These are phyloP conservation scores for Neocrepidodera transversa DNA, from an alignment of 2,888 invertebrate species.

Conservation along the genomic window DNA sequence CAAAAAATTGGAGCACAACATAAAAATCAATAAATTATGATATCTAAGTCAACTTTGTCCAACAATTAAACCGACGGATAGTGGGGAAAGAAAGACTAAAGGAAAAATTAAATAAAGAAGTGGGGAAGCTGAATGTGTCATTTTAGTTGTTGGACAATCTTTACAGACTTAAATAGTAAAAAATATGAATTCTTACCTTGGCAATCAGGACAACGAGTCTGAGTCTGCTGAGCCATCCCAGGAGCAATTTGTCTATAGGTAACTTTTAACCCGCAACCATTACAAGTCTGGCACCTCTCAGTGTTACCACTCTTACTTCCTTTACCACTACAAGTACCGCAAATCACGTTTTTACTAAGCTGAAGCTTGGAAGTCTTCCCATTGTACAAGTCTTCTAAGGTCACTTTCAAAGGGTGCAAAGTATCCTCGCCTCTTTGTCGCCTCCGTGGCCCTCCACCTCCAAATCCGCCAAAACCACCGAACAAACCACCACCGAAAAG, in stretches of 20 bases:
- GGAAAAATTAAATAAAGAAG: no score
- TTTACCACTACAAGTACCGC: constrained; percentile 77
- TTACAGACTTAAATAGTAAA: no score
- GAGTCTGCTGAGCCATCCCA: constrained; percentile 70
- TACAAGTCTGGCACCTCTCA: constrained; percentile 74
- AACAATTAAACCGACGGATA: no score
- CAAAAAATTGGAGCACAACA: no score
- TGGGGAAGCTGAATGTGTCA: no score
- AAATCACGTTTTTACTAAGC: constrained; percentile 82
- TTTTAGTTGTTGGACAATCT: no score
- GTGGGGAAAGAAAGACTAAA: no score
- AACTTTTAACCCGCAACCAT: constrained; percentile 79
- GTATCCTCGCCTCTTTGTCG: constrained; percentile 82
- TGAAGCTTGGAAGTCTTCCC: constrained; percentile 86
- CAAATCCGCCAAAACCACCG: constrained; percentile 63
- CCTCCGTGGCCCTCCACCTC: constrained; percentile 62
- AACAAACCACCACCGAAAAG: constrained; percentile 75
- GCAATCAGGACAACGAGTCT: constrained; percentile 69
- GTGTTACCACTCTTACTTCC: constrained; percentile 74
- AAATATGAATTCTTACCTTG: constrained; percentile 47
- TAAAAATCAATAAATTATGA: no score
- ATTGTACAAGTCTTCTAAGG: constrained; percentile 89
- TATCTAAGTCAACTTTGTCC: no score
- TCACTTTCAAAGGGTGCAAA: constrained; percentile 81
- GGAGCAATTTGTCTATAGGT: constrained; percentile 74